These are phyloP conservation scores for Calameuta pallipes DNA, from an alignment of 2,888 invertebrate genomes.

Conservation along the genomic window DNA sequence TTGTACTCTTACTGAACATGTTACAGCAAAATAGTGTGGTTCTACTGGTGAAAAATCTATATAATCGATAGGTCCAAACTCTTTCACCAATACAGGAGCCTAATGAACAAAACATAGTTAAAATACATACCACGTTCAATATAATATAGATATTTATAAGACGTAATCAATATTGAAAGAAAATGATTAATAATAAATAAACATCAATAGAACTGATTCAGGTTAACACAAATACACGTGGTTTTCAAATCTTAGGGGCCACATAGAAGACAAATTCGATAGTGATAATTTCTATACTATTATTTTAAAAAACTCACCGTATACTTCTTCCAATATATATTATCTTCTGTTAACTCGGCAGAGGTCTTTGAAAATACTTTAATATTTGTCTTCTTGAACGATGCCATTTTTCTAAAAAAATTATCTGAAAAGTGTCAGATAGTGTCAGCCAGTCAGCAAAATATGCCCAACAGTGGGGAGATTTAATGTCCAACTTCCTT, in stretches of 20 bases:
- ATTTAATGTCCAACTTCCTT: neutral
- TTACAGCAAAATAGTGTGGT: slow-evolving; percentile 92
- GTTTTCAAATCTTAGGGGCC: neutral
- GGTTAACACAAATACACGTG: neutral
- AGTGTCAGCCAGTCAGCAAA: neutral
- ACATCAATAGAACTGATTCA: neutral
- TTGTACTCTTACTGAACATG: slow-evolving; percentile 89
- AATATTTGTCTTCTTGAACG: slow-evolving; percentile 79
- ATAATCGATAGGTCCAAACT: slow-evolving; percentile 92
- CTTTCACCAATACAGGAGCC: slow-evolving; percentile 90
- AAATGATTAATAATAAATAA: neutral
- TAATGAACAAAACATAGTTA: slow-evolving; percentile 52
- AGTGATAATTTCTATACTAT: neutral
- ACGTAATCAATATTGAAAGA: neutral
- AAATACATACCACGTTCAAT: neutral
- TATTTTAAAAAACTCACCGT: slow-evolving; percentile 72
- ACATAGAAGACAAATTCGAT: neutral
- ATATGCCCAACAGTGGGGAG: neutral
- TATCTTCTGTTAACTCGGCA: slow-evolving; percentile 79
- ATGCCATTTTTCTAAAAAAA: slow-evolving; percentile 63
- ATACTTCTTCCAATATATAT: slow-evolving; percentile 89
- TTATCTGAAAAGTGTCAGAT: neutral
- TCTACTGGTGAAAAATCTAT: slow-evolving; percentile 90
- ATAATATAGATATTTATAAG: neutral
- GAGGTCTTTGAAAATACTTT: slow-evolving; percentile 76